A percentile compares a stretch with the other conserved stretches of the same genome.
Conservation (phyloP, 92 coral and sea anemone species). For the Pocillopora meandrina region DNA sequence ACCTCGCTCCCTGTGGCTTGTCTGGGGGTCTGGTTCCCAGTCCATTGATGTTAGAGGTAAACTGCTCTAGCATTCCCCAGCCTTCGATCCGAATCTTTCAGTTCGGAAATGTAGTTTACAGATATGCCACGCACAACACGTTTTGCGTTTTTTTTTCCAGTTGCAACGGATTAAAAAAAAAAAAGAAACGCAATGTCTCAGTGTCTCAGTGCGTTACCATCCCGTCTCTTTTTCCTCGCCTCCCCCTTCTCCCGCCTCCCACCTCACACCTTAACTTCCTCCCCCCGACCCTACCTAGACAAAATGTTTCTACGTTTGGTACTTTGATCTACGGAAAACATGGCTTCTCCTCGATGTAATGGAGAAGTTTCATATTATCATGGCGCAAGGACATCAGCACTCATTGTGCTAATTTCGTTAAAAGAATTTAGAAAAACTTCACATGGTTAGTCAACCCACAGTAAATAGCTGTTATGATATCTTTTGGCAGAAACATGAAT, state of each 20-base stretch:
- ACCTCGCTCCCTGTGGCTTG: not conserved
- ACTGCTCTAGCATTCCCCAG: constrained; percentile 12
- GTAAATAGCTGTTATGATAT: not conserved
- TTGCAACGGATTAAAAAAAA: not conserved
- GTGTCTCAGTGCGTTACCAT: not conserved
- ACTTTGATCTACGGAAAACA: not conserved
- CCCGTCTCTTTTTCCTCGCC: not conserved
- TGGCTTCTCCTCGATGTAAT: not conserved
- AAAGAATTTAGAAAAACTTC: not conserved
- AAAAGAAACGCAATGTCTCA: not conserved
- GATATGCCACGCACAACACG: constrained; percentile 12
- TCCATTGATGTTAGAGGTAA: not conserved
- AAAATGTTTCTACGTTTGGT: not conserved
- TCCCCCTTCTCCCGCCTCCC: not conserved
- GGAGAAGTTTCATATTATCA: constrained; percentile 1
- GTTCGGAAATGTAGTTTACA: constrained; percentile 3
- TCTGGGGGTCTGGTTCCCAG: not conserved
- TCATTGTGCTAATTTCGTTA: constrained; percentile 13
- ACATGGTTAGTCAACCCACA: not conserved
- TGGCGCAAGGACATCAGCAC: not conserved
- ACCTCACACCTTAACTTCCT: not conserved
- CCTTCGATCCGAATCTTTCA: constrained; percentile 13
- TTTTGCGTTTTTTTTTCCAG: constrained; percentile 19
- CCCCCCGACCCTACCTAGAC: not conserved
- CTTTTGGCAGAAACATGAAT: constrained; percentile 1